Percentiles rank a stretch among this genome's conserved stretches.
phyloP scores from a whole-genome alignment of 1,140 invertebrate genomes.

The Euwallacea fornicatus region DNA sequence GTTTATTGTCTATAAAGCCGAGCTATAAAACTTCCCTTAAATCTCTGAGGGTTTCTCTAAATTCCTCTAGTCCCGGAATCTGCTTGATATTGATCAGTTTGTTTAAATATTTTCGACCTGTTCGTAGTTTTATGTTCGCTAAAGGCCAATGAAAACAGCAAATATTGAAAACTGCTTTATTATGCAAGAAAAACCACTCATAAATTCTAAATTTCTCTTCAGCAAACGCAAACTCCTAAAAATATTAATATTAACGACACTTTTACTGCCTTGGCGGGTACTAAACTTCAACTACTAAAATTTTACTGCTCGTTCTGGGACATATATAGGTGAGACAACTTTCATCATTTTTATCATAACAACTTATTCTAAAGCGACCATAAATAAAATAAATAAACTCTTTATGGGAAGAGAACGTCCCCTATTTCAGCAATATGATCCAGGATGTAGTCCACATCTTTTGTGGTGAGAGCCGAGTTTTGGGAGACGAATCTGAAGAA shows the following conservation, averaged over 20 bases:
- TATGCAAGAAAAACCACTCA: not conserved
- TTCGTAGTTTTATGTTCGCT: too few relatives aligned
- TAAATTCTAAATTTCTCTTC: slow-evolving; percentile 18
- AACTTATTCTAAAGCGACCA: not conserved
- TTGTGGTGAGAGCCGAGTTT: slow-evolving; percentile 59
- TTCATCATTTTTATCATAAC: not conserved
- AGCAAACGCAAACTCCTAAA: slow-evolving; percentile 27
- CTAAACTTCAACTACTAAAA: slow-evolving; percentile 19
- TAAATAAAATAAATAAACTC: not conserved
- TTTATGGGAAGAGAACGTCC: slow-evolving; percentile 52
- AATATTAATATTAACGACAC: slow-evolving; percentile 26
- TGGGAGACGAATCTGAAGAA: slow-evolving; percentile 75
- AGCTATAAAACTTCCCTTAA: slow-evolving; percentile 18
- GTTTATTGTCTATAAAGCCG: slow-evolving; percentile 17
- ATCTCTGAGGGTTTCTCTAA: slow-evolving; percentile 12
- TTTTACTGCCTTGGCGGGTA: slow-evolving; percentile 10
- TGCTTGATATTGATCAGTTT: too few relatives aligned
- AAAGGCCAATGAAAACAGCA: too few relatives aligned
- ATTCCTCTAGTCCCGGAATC: not conserved
- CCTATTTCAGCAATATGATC: slow-evolving; percentile 63
- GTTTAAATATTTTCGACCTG: too few relatives aligned
- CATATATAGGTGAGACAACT: slow-evolving; percentile 5
- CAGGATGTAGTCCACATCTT: slow-evolving; percentile 63
- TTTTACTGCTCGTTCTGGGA: slow-evolving; percentile 11
- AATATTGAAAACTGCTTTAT: too few relatives aligned